phyloP scores from a whole-genome alignment of 1,140 invertebrate species.

The Dufourea novaeangliae region DNA sequence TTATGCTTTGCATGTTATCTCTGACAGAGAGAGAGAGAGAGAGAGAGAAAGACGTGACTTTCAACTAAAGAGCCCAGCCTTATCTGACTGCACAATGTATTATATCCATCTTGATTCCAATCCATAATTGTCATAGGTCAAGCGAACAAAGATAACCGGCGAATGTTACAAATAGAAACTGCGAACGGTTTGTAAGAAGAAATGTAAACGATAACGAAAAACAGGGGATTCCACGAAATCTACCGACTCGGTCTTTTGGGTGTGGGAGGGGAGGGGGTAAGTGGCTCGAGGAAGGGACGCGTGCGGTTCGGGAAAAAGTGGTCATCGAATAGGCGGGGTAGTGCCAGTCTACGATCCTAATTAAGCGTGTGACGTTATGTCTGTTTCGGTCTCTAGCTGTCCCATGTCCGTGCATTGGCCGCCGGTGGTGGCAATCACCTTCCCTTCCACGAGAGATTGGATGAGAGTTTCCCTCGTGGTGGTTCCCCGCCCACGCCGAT shows the following conservation, averaged over 20 bases:
- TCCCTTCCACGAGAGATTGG: constrained; percentile 83
- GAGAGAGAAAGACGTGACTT: constrained; percentile 54
- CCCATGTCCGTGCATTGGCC: constrained; percentile 83
- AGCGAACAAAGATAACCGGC: constrained; percentile 72
- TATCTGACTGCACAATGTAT: constrained; percentile 67
- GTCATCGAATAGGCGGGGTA: no score
- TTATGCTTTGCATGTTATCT: constrained; percentile 46
- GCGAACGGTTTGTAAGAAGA: not conserved
- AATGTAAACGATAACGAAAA: constrained; percentile 7
- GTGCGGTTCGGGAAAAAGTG: no score
- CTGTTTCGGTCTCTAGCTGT: constrained; percentile 69
- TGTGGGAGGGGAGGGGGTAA: no score
- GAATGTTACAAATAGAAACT: constrained; percentile 12
- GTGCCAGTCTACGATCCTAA: no score
- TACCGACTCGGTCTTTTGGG: no score
- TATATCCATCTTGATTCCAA: constrained; percentile 70
- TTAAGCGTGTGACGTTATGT: no score
- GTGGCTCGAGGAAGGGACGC: no score
- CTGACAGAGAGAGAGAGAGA: no score
- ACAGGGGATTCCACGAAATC: no score
- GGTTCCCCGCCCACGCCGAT: constrained; percentile 83
- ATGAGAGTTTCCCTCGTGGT: constrained; percentile 77
- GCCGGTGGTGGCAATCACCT: constrained; percentile 81
- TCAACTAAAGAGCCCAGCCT: constrained; percentile 57
- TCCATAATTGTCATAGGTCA: constrained; percentile 78